phyloP scores from a whole-genome alignment of 2,797 vertebrate species.

The Choloepus didactylus region DNA sequence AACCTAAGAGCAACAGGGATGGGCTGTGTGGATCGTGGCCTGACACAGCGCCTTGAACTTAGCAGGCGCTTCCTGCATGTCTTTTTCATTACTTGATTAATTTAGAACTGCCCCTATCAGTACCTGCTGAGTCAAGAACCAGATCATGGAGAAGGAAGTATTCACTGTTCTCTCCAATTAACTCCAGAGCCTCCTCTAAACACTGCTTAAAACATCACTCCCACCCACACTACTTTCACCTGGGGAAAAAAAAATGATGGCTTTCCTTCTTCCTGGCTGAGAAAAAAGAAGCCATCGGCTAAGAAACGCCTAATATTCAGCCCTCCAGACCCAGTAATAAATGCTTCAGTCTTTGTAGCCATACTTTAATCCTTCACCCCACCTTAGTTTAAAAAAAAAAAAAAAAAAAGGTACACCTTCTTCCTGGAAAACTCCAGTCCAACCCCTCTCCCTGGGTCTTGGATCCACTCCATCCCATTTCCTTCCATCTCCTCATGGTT shows the following conservation, averaged over 20 bases:
- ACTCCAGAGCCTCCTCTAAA: conserved; percentile 23
- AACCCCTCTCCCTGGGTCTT: background rate
- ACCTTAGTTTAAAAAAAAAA: background rate
- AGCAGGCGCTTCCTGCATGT: background rate
- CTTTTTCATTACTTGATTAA: background rate
- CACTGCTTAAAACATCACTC: background rate
- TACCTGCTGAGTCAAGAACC: background rate
- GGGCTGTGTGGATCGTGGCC: background rate
- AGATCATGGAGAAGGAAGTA: background rate
- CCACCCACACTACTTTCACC: background rate
- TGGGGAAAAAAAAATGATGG: background rate
- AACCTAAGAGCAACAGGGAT: background rate
- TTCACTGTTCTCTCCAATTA: conserved; percentile 20
- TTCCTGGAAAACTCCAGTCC: background rate
- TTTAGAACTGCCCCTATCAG: conserved; percentile 7
- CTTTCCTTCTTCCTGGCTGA: background rate
- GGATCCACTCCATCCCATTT: background rate
- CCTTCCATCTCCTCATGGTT: background rate
- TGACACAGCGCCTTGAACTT: background rate
- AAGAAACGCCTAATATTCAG: background rate
- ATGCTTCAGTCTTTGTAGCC: background rate
- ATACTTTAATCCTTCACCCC: background rate
- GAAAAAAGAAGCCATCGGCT: conserved; percentile 10
- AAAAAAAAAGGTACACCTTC: background rate
- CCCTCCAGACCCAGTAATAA: background rate